Evolutionary conservation across 2,113 vertebrate genomes (phyloP).

Genomic region (Podocnemis expansa): DNA sequence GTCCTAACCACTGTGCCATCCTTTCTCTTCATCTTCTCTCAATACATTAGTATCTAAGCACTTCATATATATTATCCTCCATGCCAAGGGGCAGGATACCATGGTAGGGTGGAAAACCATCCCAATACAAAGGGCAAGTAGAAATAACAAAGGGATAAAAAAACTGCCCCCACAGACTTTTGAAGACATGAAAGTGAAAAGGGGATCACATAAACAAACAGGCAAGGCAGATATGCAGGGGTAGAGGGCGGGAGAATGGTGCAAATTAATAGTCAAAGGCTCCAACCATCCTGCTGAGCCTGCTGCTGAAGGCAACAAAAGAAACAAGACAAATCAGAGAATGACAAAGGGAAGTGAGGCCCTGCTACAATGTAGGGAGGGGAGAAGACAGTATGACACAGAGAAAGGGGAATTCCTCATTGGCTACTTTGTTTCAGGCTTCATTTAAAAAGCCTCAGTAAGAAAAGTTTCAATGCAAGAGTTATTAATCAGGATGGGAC

Average conservation of each 20-base stretch:
- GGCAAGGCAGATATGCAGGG: neutral
- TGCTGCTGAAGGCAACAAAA: constrained; percentile 8
- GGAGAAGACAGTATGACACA: neutral
- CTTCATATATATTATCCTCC: neutral
- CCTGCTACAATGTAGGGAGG: neutral
- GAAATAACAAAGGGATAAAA: accelerated
- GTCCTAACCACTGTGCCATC: neutral
- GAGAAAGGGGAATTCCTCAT: neutral
- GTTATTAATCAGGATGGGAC: neutral
- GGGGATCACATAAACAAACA: accelerated
- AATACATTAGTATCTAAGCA: neutral
- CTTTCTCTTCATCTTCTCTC: neutral
- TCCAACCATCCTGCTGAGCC: neutral
- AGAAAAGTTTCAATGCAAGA: neutral
- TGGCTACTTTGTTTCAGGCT: neutral
- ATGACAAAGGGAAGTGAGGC: neutral
- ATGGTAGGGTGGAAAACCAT: neutral
- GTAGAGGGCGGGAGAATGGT: neutral
- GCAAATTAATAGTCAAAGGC: neutral
- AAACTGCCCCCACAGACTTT: neutral
- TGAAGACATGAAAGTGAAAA: neutral
- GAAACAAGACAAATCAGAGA: neutral
- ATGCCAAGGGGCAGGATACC: neutral
- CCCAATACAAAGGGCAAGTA: neutral
- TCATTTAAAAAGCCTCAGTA: constrained; percentile 1